A percentile compares a stretch with the other conserved stretches of the same genome.
Evolutionary conservation across 2,888 invertebrate genomes (phyloP).

Genomic region (Dioctria linearis): DNA sequence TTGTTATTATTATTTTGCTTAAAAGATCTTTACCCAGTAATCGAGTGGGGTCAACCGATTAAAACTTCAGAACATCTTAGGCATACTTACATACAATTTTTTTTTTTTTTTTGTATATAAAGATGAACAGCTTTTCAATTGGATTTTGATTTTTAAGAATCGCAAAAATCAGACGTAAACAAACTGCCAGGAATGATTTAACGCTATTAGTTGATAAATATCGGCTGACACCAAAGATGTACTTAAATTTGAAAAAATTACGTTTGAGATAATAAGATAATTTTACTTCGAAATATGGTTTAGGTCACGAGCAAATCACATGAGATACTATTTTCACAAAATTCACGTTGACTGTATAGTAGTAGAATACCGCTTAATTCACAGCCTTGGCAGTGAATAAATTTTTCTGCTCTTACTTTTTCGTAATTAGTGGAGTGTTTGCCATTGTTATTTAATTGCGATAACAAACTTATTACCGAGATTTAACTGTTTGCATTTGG

Average conservation of each 20-base stretch:
- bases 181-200: not conserved
- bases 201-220: not conserved
- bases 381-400: slow-evolving; percentile 8
- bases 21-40: slow-evolving; percentile 14
- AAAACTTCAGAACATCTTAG: not conserved
- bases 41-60: slow-evolving; percentile 27
- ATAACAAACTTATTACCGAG: not conserved
- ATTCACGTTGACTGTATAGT: too few relatives aligned
- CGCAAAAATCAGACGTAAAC: not conserved
- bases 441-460: slow-evolving; percentile 4
- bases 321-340: slow-evolving; percentile 5
- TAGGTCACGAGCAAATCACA: slow-evolving; percentile 4
- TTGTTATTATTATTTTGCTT: slow-evolving; percentile 1
- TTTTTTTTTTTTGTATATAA: not conserved
- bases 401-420: too few relatives aligned
- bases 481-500: slow-evolving; percentile 10
- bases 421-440: not conserved
- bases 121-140: not conserved
- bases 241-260: not conserved
- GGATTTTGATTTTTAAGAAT: not conserved
- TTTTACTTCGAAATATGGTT: not conserved
- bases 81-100: not conserved
- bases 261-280: not conserved
- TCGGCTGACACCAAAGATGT: not conserved
- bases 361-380: too few relatives aligned